A percentile compares a stretch with the other conserved stretches of the same genome.
Evolutionary conservation across 2,888 invertebrate genomes (phyloP).

Genomic region (Drepanosiphum platanoidis): DNA sequence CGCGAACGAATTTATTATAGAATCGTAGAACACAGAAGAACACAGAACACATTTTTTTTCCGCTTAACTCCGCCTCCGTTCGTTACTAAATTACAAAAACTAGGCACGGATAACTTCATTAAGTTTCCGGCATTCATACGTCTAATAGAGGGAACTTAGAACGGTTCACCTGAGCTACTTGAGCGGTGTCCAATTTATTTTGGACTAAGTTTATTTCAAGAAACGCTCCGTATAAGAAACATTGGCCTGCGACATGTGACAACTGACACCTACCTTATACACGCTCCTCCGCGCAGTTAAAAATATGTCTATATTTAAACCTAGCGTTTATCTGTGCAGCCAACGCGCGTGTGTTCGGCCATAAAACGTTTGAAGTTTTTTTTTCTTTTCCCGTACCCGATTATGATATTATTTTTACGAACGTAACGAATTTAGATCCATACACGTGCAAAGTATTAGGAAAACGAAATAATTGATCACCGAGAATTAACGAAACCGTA

Average conservation of each 20-base stretch:
- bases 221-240: slow-evolving; percentile 44
- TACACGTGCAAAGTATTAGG: background rate
- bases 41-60: background rate
- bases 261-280: slow-evolving; percentile 48
- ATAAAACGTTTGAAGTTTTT: slow-evolving; percentile 37
- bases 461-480: background rate
- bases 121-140: background rate
- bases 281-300: slow-evolving; percentile 34
- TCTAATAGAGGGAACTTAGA: background rate
- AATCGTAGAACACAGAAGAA: no score
- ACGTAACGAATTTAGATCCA: background rate
- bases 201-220: slow-evolving; percentile 60
- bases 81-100: background rate
- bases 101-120: background rate
- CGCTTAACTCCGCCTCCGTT: background rate
- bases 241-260: slow-evolving; percentile 35
- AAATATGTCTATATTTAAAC: slow-evolving; percentile 47
- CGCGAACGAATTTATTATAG: no score
- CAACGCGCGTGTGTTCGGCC: background rate
- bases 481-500: background rate
- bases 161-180: slow-evolving; percentile 55
- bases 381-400: background rate
- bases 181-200: slow-evolving; percentile 59
- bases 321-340: slow-evolving; percentile 9
- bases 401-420: background rate